Evolutionary conservation across 2,113 vertebrate species (phyloP).

Genomic region (Channa argus): DNA sequence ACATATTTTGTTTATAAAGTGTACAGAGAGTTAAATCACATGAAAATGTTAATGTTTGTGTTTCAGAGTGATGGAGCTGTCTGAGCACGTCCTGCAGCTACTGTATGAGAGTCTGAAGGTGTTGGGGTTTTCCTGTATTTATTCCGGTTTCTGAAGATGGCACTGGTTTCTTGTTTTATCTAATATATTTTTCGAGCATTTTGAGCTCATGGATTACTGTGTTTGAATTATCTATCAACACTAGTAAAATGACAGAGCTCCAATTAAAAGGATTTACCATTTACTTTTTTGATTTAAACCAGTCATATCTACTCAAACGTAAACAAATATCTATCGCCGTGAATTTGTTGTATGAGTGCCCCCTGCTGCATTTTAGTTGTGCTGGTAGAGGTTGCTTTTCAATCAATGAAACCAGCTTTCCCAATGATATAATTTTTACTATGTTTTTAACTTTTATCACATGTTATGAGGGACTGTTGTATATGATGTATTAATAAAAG

Average conservation of each 20-base stretch:
- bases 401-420: too few species aligned
- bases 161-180: neutral
- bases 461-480: neutral
- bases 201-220: conserved; percentile 45
- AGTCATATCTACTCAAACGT: neutral
- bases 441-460: neutral
- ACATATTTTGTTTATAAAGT: neutral
- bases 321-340: too few species aligned
- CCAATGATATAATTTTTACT: neutral
- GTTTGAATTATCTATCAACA: conserved; percentile 4
- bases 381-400: too few species aligned
- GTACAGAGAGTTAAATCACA: neutral
- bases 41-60: conserved; percentile 41
- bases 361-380: neutral
- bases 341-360: neutral
- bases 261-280: neutral
- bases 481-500: neutral
- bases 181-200: neutral
- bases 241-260: conserved; percentile 53
- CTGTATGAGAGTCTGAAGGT: neutral
- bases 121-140: conserved; percentile 27
- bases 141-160: conserved; percentile 13
- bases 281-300: neutral
- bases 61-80: conserved; percentile 70
- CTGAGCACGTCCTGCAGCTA: conserved; percentile 31